phyloP scores from a whole-genome alignment of 2,113 vertebrate genomes.

The Tragelaphus scriptus region DNA sequence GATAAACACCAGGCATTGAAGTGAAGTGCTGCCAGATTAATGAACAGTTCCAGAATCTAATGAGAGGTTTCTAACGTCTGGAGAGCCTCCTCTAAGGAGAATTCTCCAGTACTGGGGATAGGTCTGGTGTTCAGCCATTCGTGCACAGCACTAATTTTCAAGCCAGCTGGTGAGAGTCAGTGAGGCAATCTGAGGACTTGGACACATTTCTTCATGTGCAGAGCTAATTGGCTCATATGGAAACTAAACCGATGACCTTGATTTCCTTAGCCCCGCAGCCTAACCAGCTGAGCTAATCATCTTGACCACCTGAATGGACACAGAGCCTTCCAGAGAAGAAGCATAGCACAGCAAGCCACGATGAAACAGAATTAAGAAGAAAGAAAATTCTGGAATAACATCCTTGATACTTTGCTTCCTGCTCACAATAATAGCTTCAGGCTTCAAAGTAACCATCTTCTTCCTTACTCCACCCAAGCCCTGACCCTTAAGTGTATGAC shows the following conservation, averaged over 20 bases:
- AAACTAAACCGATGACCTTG: neutral
- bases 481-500: neutral
- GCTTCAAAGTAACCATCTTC: conserved; percentile 4
- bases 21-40: neutral
- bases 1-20: conserved; percentile 56
- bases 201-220: neutral
- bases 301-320: neutral
- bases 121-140: neutral
- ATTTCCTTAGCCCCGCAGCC: neutral
- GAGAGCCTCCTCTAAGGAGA: neutral
- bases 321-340: neutral
- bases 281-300: neutral
- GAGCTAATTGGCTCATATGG: neutral
- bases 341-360: neutral
- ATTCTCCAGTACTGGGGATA: neutral
- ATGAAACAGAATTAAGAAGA: neutral
- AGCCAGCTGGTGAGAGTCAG: conserved; percentile 11
- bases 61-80: neutral
- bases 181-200: neutral
- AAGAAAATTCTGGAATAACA: neutral
- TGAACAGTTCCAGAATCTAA: conserved; percentile 14
- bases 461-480: conserved; percentile 34
- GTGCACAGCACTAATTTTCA: neutral
- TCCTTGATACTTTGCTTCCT: conserved; percentile 40
- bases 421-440: neutral